Conservation (phyloP, 2,888 invertebrate genomes). For the Drosophila tripunctata region DNA sequence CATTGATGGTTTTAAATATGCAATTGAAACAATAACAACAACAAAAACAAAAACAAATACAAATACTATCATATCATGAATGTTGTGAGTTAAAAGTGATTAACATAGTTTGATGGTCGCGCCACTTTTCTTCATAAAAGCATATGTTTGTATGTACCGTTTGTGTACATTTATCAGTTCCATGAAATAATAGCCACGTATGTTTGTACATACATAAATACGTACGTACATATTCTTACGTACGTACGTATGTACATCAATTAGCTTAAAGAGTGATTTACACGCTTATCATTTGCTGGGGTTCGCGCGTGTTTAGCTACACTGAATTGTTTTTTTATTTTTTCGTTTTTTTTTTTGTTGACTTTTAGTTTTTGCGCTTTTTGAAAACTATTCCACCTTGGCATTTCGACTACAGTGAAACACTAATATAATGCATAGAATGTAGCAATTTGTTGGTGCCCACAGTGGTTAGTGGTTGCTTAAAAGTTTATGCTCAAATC, state of each 20-base stretch:
- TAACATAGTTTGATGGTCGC: conserved; percentile 56
- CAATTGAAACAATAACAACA: conserved; percentile 29
- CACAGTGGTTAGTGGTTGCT: background rate
- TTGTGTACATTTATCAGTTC: background rate
- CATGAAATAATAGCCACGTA: conserved; percentile 8
- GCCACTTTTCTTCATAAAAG: conserved; percentile 22
- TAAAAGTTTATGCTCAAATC: background rate
- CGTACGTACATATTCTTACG: background rate
- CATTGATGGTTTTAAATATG: background rate
- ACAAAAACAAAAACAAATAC: conserved; percentile 26
- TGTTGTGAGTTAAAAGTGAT: conserved; percentile 31
- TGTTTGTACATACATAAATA: background rate
- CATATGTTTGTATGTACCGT: background rate
- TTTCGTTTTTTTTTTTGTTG: background rate
- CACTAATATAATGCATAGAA: background rate
- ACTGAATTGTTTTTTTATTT: conserved; percentile 30
- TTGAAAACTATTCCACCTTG: conserved; percentile 15
- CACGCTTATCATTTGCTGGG: conserved; percentile 57
- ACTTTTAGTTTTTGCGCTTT: conserved; percentile 18
- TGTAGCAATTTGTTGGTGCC: background rate
- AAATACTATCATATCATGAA: background rate
- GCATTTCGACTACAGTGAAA: conserved; percentile 23
- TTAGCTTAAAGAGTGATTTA: conserved; percentile 52
- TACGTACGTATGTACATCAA: conserved; percentile 20
- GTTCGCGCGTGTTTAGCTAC: conserved; percentile 66